A percentile compares a stretch with the other conserved stretches of the same genome.
Evolutionary conservation across 2,888 invertebrate genomes (phyloP).

Genomic region (Ornithoptera priamus): DNA sequence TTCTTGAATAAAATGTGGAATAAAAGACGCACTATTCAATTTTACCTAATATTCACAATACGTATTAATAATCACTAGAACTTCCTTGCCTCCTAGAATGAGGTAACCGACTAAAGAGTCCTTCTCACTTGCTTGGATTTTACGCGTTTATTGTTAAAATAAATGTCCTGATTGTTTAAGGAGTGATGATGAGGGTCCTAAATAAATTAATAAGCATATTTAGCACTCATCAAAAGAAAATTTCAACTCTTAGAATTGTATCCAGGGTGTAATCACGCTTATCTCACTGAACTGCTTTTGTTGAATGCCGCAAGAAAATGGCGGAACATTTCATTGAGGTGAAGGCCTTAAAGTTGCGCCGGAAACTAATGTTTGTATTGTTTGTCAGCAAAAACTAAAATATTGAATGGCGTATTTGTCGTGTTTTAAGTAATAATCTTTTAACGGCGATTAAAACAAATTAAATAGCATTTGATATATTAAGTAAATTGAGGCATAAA

Average conservation of each 20-base stretch:
- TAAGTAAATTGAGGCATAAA: too few relatives aligned
- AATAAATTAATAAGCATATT: conserved; percentile 3
- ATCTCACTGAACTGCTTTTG: conserved; percentile 7
- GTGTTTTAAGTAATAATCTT: background rate
- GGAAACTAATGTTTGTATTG: conserved; percentile 25
- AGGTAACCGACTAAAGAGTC: too few relatives aligned
- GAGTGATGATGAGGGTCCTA: background rate
- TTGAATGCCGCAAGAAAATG: conserved; percentile 10
- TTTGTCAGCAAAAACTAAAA: conserved; percentile 16
- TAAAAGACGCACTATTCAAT: too few relatives aligned
- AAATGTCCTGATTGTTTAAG: too few relatives aligned
- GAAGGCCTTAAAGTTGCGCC: conserved; percentile 29
- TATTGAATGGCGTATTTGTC: background rate
- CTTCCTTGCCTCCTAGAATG: too few relatives aligned
- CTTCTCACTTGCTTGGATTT: too few relatives aligned
- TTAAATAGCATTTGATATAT: too few relatives aligned
- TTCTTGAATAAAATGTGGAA: too few relatives aligned
- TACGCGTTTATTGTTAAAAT: too few relatives aligned
- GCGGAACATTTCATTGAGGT: conserved; percentile 26
- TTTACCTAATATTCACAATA: too few relatives aligned
- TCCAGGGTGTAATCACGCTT: conserved; percentile 10
- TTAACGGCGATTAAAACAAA: too few relatives aligned
- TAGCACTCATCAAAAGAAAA: background rate
- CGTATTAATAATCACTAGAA: too few relatives aligned
- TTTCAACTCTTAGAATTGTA: conserved; percentile 1